These are phyloP conservation scores for Drosophila pseudotalamancana DNA, from an alignment of 2,888 invertebrate species.

Conservation along the genomic window DNA sequence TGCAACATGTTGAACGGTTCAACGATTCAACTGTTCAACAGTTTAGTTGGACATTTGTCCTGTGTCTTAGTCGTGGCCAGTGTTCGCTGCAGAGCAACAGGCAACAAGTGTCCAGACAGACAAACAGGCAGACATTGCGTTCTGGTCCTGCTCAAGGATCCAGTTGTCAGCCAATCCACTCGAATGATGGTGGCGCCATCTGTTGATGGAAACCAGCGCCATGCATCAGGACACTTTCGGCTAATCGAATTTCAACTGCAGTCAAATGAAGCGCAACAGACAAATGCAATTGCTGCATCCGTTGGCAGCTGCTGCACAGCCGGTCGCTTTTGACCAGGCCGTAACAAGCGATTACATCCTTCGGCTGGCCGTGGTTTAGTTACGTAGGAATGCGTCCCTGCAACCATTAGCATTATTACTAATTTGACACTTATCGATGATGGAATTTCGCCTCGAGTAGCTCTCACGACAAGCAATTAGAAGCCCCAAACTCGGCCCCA, in stretches of 20 bases:
- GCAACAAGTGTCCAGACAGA: conserved; percentile 37
- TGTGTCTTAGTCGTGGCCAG: conserved; percentile 1
- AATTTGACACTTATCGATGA: conserved; percentile 39
- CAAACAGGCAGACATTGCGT: neutral
- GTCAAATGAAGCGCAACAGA: conserved; percentile 56
- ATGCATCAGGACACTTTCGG: conserved; percentile 34
- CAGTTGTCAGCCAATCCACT: too few species aligned
- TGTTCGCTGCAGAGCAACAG: conserved; percentile 2
- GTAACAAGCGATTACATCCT: neutral
- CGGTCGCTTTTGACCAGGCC: neutral
- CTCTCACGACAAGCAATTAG: neutral
- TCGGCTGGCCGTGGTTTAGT: neutral
- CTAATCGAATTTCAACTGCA: conserved; percentile 65
- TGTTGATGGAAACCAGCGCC: conserved; percentile 19
- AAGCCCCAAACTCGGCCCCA: neutral
- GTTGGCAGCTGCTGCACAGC: neutral
- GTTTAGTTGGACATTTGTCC: neutral
- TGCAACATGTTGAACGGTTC: neutral
- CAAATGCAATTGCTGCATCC: conserved; percentile 44
- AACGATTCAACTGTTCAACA: neutral
- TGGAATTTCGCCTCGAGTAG: conserved; percentile 15
- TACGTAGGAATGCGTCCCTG: too few species aligned
- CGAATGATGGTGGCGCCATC: conserved; percentile 28
- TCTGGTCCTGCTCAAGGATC: too few species aligned
- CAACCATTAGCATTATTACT: neutral